These are phyloP conservation scores for Lathronympha strigana DNA, from an alignment of 2,888 invertebrate genomes.

Conservation along the genomic window DNA sequence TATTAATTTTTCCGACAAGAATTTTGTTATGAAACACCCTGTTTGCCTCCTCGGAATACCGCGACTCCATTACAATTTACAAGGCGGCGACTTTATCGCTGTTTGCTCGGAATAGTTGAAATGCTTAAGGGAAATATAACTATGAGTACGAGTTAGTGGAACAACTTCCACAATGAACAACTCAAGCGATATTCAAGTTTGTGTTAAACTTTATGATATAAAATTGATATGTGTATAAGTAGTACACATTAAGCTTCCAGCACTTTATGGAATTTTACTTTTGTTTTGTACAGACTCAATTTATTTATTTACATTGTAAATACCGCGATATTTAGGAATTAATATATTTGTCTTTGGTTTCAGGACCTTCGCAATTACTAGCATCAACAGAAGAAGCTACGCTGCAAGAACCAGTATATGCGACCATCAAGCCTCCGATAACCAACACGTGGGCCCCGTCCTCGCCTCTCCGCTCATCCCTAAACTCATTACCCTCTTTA, in stretches of 20 bases:
- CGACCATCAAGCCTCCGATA: constrained; percentile 70
- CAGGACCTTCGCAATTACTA: constrained; percentile 79
- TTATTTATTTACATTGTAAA: not conserved
- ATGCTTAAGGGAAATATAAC: constrained; percentile 52
- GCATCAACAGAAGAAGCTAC: constrained; percentile 68
- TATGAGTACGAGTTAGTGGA: constrained; percentile 21
- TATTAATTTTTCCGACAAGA: too few species aligned
- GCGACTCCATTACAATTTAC: constrained; percentile 49
- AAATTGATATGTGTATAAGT: not conserved
- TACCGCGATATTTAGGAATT: not conserved
- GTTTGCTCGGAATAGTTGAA: constrained; percentile 57
- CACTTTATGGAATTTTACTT: not conserved
- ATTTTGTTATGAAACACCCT: too few species aligned
- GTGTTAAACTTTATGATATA: constrained; percentile 1
- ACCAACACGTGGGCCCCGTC: constrained; percentile 60
- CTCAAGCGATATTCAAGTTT: constrained; percentile 13
- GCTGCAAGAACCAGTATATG: constrained; percentile 77
- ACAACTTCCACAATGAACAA: constrained; percentile 27
- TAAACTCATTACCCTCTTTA: constrained; percentile 67
- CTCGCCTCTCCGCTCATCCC: constrained; percentile 61
- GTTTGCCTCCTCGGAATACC: not conserved
- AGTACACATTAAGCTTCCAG: not conserved
- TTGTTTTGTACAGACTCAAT: not conserved
- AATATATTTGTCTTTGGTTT: constrained; percentile 53
- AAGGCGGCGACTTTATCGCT: constrained; percentile 60